Conservation (phyloP, 1,140 invertebrate genomes). For the Drosophila pruinosa region DNA sequence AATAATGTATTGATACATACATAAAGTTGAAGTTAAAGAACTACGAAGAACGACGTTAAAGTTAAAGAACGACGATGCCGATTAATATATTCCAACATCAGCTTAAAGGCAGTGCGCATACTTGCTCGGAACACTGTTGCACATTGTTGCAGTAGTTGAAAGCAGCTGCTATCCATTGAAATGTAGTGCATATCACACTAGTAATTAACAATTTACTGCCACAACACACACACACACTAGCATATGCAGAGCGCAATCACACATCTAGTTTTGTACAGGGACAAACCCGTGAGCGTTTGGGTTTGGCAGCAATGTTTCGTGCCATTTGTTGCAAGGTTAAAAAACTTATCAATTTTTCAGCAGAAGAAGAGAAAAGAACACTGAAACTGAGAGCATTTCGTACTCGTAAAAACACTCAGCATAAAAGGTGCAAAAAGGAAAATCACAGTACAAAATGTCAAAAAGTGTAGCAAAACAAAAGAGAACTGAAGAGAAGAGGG, state of each 20-base stretch:
- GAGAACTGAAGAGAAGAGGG: background rate
- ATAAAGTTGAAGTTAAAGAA: no score
- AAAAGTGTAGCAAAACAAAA: slow-evolving; percentile 35
- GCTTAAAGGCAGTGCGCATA: background rate
- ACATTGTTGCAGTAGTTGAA: slow-evolving; percentile 2
- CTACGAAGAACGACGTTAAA: no score
- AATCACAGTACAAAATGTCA: slow-evolving; percentile 45
- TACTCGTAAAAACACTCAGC: slow-evolving; percentile 41
- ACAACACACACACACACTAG: background rate
- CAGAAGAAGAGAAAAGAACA: slow-evolving; percentile 1
- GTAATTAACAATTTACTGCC: slow-evolving; percentile 43
- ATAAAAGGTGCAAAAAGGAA: slow-evolving; percentile 45
- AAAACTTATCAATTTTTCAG: slow-evolving; percentile 47
- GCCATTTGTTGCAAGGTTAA: slow-evolving; percentile 45
- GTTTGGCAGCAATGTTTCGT: slow-evolving; percentile 27
- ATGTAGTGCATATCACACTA: slow-evolving; percentile 25
- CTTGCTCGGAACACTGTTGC: background rate
- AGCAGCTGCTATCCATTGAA: slow-evolving; percentile 7
- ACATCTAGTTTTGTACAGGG: background rate
- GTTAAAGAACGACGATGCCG: no score
- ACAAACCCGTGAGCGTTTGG: slow-evolving; percentile 15
- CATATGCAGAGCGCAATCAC: background rate
- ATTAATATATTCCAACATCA: background rate
- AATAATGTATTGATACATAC: no score
- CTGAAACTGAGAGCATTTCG: slow-evolving; percentile 3